Base-by-base conservation (phyloP, 2,888 invertebrate genomes). In the Luperina testacea region DNA sequence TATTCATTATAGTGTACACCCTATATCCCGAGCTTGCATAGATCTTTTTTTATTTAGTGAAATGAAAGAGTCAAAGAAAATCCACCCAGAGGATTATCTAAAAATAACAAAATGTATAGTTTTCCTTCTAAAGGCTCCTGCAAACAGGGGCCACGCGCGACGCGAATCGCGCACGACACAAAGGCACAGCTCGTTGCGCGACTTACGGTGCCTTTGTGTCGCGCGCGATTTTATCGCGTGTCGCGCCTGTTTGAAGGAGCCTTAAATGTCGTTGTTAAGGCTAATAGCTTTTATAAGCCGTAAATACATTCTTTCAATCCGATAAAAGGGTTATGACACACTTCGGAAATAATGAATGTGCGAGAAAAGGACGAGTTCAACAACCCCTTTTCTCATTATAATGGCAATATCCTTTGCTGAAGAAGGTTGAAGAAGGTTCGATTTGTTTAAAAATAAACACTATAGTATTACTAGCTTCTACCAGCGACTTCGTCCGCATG, bases 261-360 rank as follows among this genome's bases (percentile, higher is more conserved):
- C 32, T 32, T 32, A 17, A 63, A 51, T 53, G 8, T 63, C 20
- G 0, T 51, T 51, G 24, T 53, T n/a, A 63, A 27, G 3, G 38
- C 15, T 63, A 51, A 51, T 51, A 75, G n/a, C 51, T 63, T 76
- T 63, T 74, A 5, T 38, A 63, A 63, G 51, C 27, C 7, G 38
- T 27, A 38, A 75, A 51, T n/a, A 63, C 7, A 11, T 1, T 74
- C 17, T 38, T 61, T 61, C 7, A 27, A 61, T 27, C n/a, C n/a
- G 15, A 7, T 61, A 24, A 20, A 72, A 72, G 38, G 48, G 72
- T 72, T 72, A 75, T 51, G 72, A 59, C 32, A 11, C 45, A 32
- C 17, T 17, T 48, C 59, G 32, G 15, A 17, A 57, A 72, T 32
- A 38, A 48, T 48, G 8, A 59, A 38, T 20, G 20, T 72, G 17